Evolutionary conservation across 2,797 vertebrate species (phyloP), one percentile per base, ranked within the genome.

Genomic region (Heteromormyrus szaboi): DNA sequence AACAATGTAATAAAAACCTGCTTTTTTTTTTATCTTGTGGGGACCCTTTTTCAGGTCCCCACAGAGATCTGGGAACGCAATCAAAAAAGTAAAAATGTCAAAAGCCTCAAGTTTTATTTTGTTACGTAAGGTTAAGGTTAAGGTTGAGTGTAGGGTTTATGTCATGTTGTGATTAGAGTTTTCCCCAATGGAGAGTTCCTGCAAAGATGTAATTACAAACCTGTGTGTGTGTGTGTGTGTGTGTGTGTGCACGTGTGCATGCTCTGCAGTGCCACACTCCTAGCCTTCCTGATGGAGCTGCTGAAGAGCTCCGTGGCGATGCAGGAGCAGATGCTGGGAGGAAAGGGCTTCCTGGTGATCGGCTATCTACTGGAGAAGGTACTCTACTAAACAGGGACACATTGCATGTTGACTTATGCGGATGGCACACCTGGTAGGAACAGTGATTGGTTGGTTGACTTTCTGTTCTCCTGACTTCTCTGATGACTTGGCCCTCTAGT

Each of bases 281-380:
- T 97, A 95, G 96, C 96, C 89, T 97, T 97, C 94, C 92, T 97
- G 92, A 96, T 97, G 92, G 96, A 97, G 89, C 95, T 97, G 86
- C 94, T 97, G 89, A 97, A 97, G 95, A 97, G 97, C 93, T 97
- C 97, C 54, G 97, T 97, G 89, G 96, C 97, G 93, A 97, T 97
- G 97, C 97, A 97, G 93, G 97, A 97, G n/a, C 97, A 97, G 94
- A 97, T 97, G 97, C 93, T 97, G 90, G 97, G 96, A 89, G 96
- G 97, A 92, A 97, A 97, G 95, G 97, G 97, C 91, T 97, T 97
- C 92, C 92, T 97, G 92, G 97, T 97, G 88, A 97, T 97, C 90
- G 97, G 97, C 91, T 97, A 97, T 93, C 95, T 97, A 62, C 95
- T 97, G 90, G 97, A 97, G 94, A 97, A 97, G 96, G 97, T 97